Evolutionary conservation across 2,888 invertebrate species (phyloP).

Genomic region (Polyommatus iphigenia): DNA sequence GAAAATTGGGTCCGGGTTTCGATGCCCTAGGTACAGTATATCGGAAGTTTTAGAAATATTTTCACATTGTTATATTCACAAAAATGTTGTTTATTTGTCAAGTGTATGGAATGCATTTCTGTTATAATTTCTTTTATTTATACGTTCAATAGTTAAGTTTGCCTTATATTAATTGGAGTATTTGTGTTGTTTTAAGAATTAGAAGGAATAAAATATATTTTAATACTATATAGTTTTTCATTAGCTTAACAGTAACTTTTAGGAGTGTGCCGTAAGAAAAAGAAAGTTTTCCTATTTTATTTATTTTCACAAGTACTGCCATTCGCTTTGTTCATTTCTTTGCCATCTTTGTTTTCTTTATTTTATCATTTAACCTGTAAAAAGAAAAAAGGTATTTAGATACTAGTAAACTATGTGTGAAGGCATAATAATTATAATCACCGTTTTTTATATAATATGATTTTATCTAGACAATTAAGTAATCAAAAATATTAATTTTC

Average conservation of each 20-base stretch:
- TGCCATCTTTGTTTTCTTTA: constrained; percentile 3
- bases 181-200: background rate
- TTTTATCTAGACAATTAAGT: too few relatives aligned
- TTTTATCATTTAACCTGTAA: constrained; percentile 7
- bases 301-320: background rate
- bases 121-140: background rate
- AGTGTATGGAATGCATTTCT: background rate
- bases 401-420: too few relatives aligned
- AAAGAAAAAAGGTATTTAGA: background rate
- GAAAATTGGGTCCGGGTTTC: too few relatives aligned
- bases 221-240: background rate
- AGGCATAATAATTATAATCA: too few relatives aligned
- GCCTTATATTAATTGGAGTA: background rate
- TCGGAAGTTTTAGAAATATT: background rate
- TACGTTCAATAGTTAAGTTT: background rate
- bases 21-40: too few relatives aligned
- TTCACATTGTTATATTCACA: background rate
- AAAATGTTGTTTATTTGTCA: background rate
- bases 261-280: background rate
- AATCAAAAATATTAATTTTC: too few relatives aligned
- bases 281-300: background rate
- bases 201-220: background rate
- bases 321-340: background rate
- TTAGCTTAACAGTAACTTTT: background rate
- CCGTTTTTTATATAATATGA: too few relatives aligned